Base-by-base conservation (phyloP, 2,888 invertebrate species). In the Amiota mariae region DNA sequence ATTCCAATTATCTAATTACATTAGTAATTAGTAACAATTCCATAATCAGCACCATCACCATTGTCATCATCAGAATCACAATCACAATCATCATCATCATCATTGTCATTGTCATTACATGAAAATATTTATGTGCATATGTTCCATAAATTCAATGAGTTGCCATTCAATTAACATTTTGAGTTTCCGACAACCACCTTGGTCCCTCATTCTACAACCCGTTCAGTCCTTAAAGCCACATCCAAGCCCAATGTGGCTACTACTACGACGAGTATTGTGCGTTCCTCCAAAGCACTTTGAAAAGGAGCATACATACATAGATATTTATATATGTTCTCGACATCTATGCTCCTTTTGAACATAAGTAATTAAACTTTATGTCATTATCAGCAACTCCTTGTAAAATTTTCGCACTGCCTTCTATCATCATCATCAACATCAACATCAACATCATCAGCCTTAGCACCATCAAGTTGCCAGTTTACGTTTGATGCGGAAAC, bases 91-190 rank as follows among this genome's bases (percentile, higher is more conserved):
- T 36, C 1, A 71, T 64, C 64, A 10, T 51, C 73, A 72, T 57
- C 72, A 73, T 46, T 12, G 47, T 11, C 8, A 36, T 64, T 36
- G 59, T 67, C 59, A 72, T 59, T 20, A 9, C 73, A 18, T 59
- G 46, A 67, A 67, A 68, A 61, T 61, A 74, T 66, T n/a, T 67
- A 74, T 15, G 68, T 57, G 57, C 64, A 49, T 72, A 56, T 47
- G 24, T 47, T 73, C 74, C 67, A 74, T 79, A 79, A 82, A 76
- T 84, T 75, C 77, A 78, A 76, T 82, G 82, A 84, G 84, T 82
- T 80, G 81, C 78, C 84, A 82, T 84, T 83, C 84, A 83, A 83
- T 83, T 83, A 83, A 79, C 82, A 79, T 81, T 73, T 73, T 64
- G 68, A 71, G 64, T 59, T 72, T 48, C 13, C 74, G 15, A 24